Conservation (phyloP, 2,113 vertebrate genomes). For the Psophia crepitans region DNA sequence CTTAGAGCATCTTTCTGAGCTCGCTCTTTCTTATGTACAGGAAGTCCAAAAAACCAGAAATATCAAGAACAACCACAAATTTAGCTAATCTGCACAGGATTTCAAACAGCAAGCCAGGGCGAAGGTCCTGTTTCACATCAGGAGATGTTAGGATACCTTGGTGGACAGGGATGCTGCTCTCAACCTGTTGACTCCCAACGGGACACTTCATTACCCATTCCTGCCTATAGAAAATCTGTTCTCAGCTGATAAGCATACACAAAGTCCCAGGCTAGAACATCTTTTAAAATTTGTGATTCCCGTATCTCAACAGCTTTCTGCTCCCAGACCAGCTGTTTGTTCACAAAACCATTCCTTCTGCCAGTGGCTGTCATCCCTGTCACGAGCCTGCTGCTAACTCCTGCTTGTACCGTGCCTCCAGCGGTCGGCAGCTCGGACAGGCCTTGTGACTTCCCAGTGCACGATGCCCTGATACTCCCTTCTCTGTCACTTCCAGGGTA, state of each 20-base stretch:
- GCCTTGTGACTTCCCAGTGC: neutral
- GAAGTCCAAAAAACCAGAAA: neutral
- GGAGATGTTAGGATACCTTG: neutral
- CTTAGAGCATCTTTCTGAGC: neutral
- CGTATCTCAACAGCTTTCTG: neutral
- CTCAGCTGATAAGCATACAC: neutral
- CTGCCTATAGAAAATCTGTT: neutral
- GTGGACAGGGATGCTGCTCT: neutral
- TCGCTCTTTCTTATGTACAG: neutral
- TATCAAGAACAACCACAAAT: neutral
- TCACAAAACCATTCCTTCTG: neutral
- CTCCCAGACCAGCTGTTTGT: neutral
- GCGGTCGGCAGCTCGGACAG: rapidly evolving
- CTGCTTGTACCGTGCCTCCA: neutral
- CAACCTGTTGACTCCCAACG: neutral
- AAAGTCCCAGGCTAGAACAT: neutral
- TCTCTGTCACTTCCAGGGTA: neutral
- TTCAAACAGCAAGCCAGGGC: neutral
- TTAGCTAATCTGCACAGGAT: neutral
- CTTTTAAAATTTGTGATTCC: neutral
- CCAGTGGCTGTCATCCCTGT: neutral
- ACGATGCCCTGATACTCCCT: neutral
- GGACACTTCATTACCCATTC: neutral
- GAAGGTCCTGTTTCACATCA: neutral
- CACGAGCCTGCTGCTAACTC: neutral